A percentile compares a stretch with the other conserved stretches of the same genome.
Evolutionary conservation across 2,113 vertebrate genomes (phyloP).

Genomic region (Accipiter virgatus): DNA sequence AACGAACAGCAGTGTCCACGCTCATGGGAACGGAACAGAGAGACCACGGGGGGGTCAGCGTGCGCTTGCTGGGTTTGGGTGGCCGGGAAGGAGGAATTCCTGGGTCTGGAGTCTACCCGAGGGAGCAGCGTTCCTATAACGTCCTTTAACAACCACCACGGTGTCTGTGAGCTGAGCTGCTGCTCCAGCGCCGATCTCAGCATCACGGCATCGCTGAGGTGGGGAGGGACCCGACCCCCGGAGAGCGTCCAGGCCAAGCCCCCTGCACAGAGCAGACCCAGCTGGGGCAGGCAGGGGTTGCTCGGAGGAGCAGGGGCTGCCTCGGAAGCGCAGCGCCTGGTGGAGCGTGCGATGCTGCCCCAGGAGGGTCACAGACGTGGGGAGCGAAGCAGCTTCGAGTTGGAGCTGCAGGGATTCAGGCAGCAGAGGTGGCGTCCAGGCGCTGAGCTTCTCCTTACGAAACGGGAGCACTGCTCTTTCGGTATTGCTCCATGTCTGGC

Average conservation of each 20-base stretch:
- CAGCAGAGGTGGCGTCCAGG: background rate
- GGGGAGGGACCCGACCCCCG: background rate
- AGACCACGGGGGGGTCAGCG: accelerated
- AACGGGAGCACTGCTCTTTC: background rate
- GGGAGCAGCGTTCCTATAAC: background rate
- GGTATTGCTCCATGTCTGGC: accelerated
- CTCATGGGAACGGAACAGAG: background rate
- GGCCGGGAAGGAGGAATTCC: background rate
- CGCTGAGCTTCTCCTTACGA: background rate
- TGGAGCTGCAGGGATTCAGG: background rate
- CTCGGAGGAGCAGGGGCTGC: background rate
- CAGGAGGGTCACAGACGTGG: background rate
- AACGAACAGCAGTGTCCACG: background rate
- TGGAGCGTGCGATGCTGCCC: background rate
- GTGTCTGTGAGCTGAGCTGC: background rate
- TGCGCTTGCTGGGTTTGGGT: background rate
- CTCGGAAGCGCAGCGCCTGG: background rate
- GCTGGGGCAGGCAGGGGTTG: background rate
- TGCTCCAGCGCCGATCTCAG: accelerated
- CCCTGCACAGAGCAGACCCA: background rate
- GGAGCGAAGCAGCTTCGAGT: background rate
- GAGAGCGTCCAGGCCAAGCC: background rate
- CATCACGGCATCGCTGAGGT: background rate
- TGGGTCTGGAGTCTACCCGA: too few species aligned
- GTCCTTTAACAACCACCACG: background rate